Evolutionary conservation across 2,888 invertebrate genomes (phyloP).

Genomic region (Drosophila fulvimacula): DNA sequence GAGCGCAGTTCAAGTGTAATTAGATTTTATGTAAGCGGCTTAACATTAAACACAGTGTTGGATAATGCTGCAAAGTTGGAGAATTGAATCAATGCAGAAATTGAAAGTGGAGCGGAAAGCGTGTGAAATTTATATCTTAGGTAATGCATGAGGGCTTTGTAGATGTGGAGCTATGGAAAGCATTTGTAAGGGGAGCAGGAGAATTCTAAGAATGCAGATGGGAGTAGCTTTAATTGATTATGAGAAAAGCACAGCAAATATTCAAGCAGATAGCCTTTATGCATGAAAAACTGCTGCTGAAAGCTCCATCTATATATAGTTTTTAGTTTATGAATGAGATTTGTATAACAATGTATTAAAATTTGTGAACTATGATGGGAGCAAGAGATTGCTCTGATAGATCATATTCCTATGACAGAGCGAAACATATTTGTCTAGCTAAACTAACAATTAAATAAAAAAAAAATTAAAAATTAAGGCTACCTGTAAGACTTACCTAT

Average conservation of each 20-base stretch:
- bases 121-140: neutral
- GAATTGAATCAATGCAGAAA: slow-evolving; percentile 4
- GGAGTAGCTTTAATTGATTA: neutral
- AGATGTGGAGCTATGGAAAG: no score
- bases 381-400: no score
- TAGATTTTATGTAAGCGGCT: slow-evolving; percentile 65
- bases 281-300: neutral
- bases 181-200: no score
- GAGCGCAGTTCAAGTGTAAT: slow-evolving; percentile 65
- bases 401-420: no score
- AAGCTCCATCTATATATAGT: no score
- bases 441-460: no score
- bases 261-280: neutral
- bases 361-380: no score
- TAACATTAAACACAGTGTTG: slow-evolving; percentile 30
- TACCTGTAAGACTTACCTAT: no score
- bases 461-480: no score
- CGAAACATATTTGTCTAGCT: no score
- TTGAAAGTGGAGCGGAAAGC: neutral
- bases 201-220: neutral
- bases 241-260: neutral
- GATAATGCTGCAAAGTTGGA: neutral
- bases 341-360: neutral
- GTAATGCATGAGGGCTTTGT: neutral
- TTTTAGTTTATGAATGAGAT: neutral